Evolutionary conservation across 1,140 invertebrate genomes (phyloP).

Genomic region (Aphis gossypii): DNA sequence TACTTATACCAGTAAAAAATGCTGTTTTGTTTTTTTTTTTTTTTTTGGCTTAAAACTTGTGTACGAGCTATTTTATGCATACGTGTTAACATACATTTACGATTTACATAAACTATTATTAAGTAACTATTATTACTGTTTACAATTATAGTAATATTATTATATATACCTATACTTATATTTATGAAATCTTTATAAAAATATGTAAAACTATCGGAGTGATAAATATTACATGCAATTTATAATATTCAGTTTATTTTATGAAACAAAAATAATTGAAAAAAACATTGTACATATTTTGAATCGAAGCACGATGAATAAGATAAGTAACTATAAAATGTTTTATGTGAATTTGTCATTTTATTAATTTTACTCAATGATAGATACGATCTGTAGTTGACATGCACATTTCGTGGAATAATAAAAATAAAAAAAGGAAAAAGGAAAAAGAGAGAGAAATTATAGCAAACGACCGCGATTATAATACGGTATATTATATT

Average conservation of each 20-base stretch:
- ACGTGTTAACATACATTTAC: background rate
- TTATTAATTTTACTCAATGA: background rate
- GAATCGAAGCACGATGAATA: background rate
- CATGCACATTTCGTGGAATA: background rate
- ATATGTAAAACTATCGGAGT: background rate
- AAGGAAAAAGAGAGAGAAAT: background rate
- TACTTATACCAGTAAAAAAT: background rate
- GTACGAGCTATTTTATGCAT: background rate
- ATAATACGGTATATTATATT: too few species aligned
- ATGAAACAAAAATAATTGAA: background rate
- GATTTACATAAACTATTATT: background rate
- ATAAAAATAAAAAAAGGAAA: background rate
- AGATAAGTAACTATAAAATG: background rate
- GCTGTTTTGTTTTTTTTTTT: background rate
- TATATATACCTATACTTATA: background rate
- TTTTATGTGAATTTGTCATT: background rate
- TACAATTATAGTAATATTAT: background rate
- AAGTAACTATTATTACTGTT: background rate
- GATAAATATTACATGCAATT: background rate
- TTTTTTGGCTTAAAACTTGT: background rate
- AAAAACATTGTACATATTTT: background rate
- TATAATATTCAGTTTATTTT: background rate
- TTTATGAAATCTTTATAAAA: background rate
- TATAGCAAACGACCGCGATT: background rate
- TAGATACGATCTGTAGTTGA: slow-evolving; percentile 26